Evolutionary conservation across 2,888 invertebrate genomes (phyloP).

Genomic region (Lochmaea crataegi): DNA sequence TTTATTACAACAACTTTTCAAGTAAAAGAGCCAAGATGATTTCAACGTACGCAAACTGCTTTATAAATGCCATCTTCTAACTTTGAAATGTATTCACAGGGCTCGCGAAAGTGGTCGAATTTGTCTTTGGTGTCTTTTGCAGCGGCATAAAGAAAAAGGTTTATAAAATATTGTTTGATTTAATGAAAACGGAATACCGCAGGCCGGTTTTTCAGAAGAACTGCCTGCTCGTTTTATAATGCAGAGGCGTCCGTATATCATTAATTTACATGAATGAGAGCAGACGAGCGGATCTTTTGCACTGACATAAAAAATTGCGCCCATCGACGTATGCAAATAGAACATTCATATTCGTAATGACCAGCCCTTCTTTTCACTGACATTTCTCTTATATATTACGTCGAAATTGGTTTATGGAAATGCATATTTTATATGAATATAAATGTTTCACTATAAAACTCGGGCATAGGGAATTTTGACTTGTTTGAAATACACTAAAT

Average conservation of each 20-base stretch:
- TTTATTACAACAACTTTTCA: background rate
- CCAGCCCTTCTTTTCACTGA: background rate
- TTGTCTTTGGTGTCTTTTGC: constrained; percentile 58
- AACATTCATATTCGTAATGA: background rate
- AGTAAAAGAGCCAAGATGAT: constrained; percentile 2
- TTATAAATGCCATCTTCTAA: constrained; percentile 56
- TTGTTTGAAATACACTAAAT: too few relatives aligned
- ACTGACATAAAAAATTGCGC: background rate
- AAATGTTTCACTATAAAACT: too few relatives aligned
- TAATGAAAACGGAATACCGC: constrained; percentile 59
- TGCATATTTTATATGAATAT: too few relatives aligned
- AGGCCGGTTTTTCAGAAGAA: constrained; percentile 48
- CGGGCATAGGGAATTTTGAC: too few relatives aligned
- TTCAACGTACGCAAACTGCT: constrained; percentile 43
- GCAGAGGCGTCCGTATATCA: background rate
- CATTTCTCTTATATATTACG: background rate
- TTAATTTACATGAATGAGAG: background rate
- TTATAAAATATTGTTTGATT: constrained; percentile 62
- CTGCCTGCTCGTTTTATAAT: constrained; percentile 50
- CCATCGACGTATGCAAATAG: background rate
- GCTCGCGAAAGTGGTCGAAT: constrained; percentile 53
- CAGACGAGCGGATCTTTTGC: background rate
- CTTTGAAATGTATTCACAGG: constrained; percentile 47
- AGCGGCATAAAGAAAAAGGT: constrained; percentile 56
- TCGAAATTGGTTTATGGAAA: too few relatives aligned